Evolutionary conservation across 2,888 invertebrate genomes (phyloP).

Genomic region (Nemotelus pantherinus): DNA sequence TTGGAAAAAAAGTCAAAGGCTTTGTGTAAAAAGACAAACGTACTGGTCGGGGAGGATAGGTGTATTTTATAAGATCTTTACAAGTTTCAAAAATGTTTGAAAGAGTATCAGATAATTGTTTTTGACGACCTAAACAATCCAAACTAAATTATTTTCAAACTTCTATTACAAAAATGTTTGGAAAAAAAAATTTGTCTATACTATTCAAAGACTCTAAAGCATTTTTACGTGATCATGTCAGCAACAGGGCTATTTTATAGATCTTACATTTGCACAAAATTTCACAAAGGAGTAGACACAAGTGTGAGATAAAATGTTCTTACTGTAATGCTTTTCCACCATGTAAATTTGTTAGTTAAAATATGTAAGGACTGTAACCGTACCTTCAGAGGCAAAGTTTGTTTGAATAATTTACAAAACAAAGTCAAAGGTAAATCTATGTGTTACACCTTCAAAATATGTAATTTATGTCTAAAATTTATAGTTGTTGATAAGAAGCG

Average conservation of each 20-base stretch:
- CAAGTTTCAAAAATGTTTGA: conserved; percentile 40
- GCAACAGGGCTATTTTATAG: conserved; percentile 36
- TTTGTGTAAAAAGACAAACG: conserved; percentile 30
- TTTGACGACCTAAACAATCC: conserved; percentile 28
- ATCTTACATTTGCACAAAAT: conserved; percentile 24
- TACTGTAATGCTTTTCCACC: conserved; percentile 26
- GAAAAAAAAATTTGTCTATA: conserved; percentile 20
- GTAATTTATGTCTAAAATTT: conserved; percentile 10
- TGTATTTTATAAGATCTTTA: conserved; percentile 33
- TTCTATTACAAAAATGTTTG: neutral
- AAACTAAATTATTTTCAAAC: conserved; percentile 29
- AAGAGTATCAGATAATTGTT: conserved; percentile 34
- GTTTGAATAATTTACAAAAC: conserved; percentile 22
- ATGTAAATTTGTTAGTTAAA: conserved; percentile 14
- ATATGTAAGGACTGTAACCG: conserved; percentile 26
- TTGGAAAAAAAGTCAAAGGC: neutral
- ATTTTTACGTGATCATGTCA: conserved; percentile 36
- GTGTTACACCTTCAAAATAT: conserved; percentile 23
- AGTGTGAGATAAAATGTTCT: conserved; percentile 27
- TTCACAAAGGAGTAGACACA: neutral
- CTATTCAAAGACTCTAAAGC: conserved; percentile 25
- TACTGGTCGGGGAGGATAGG: conserved; percentile 8
- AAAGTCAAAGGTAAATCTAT: conserved; percentile 5
- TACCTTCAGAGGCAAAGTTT: conserved; percentile 19
- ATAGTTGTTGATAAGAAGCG: conserved; percentile 3